Evolutionary conservation across 2,888 invertebrate genomes (phyloP), one percentile per base, ranked within the genome.

Genomic region (Drosophila anomelani): DNA sequence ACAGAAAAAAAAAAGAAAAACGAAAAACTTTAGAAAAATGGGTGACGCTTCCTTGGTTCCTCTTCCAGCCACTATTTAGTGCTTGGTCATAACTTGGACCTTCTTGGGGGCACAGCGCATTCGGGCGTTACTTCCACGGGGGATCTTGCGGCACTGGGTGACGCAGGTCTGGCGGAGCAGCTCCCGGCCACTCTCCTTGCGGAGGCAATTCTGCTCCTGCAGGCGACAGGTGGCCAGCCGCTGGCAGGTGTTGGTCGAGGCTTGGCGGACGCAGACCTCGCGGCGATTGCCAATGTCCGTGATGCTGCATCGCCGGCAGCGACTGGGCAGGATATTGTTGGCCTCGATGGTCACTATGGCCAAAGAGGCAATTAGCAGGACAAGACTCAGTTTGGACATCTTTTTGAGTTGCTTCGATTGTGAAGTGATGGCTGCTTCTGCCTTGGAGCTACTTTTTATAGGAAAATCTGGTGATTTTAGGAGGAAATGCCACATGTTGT

Each of bases 201-300:
- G 62, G 2, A 39, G 46, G 26, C 91, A 90, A 64, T 90, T 90
- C 46, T 77, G 60, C 39, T 90, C 84, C 6, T 77, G 78, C 23
- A 89, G 26, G 0, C 63, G 69, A 60, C 90, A 90, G 15, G 79
- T 62, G 0, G 61, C 70, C 36, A 79, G 53, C 43, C 74, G 78
- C 54, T 78, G 78, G 72, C 85, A 90, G 13, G 49, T 44, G 23
- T 79, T 74, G 17, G 64, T 75, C 1, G 43, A 55, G 2, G 53
- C 39, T 34, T 85, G 76, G 17, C 84, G 69, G 0, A 77, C 63
- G 59, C 90, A 90, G 2, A 79, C 66, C 6, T 78, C 7, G 10
- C 32, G 44, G 2, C 20, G 36, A 47, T 70, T 75, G n/a, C 54
- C 39, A 43, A 66, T 9, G n/a, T 84, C 78, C 68, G 51, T 57